A percentile compares a stretch with the other conserved stretches of the same genome.
Evolutionary conservation across 2,113 vertebrate genomes (phyloP).

Genomic region (Neoarius graeffei): DNA sequence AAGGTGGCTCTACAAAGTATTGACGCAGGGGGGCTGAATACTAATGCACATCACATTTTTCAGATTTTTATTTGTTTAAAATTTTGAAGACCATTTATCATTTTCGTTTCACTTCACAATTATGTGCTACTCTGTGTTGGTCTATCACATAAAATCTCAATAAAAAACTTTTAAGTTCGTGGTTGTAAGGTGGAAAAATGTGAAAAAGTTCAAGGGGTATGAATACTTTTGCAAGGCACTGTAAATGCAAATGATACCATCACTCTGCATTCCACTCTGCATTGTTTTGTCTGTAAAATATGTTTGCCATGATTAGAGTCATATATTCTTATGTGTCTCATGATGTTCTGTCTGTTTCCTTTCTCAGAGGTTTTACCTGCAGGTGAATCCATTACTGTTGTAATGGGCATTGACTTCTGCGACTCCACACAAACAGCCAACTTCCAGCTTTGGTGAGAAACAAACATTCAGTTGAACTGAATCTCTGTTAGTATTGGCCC

Average conservation of each 20-base stretch:
- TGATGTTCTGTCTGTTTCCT: conserved; percentile 1
- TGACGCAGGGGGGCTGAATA: no score
- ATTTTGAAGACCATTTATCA: no score
- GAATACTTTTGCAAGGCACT: no score
- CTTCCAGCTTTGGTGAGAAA: conserved; percentile 93
- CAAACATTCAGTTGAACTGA: not conserved
- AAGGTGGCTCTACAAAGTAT: no score
- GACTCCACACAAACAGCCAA: conserved; percentile 96
- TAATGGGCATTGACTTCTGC: conserved; percentile 97
- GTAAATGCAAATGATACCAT: not conserved
- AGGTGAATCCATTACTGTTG: conserved; percentile 76
- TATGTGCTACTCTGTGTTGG: no score
- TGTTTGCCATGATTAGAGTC: not conserved
- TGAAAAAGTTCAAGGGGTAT: no score
- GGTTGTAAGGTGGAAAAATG: no score
- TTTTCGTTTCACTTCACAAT: no score
- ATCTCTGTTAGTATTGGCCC: not conserved
- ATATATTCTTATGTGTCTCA: not conserved
- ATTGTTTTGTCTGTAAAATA: not conserved
- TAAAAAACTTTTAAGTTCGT: no score
- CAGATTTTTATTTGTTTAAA: no score
- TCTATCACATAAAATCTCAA: no score
- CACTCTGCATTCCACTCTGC: not conserved
- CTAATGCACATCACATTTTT: no score
- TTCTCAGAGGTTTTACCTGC: conserved; percentile 81